phyloP scores from a whole-genome alignment of 2,888 invertebrate genomes.

The Acrobeloides nanus region DNA sequence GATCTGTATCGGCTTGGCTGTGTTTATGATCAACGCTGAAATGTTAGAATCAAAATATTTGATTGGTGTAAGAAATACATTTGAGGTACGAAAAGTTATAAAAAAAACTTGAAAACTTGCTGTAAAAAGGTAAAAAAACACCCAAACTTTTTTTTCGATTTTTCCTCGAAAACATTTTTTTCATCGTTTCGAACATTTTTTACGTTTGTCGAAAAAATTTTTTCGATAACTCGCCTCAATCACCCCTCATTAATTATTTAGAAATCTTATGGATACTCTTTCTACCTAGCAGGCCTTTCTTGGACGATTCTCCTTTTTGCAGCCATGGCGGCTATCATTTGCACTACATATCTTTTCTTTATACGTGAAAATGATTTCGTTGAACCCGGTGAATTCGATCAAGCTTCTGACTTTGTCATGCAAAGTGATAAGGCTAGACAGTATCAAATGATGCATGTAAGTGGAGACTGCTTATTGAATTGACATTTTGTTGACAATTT shows the following conservation, averaged over 20 bases:
- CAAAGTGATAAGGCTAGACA: not conserved
- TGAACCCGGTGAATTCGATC: not conserved
- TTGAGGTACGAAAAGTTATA: conserved; percentile 26
- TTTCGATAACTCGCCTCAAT: too few species aligned
- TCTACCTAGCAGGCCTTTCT: conserved; percentile 46
- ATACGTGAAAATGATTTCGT: conserved; percentile 13
- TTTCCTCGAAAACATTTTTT: not conserved
- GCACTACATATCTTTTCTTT: conserved; percentile 45
- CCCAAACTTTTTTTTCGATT: not conserved
- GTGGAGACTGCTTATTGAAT: too few species aligned
- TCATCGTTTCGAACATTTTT: too few species aligned
- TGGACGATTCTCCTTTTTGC: conserved; percentile 37
- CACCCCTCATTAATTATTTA: conserved; percentile 11
- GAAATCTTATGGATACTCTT: conserved; percentile 51
- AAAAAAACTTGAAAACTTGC: too few species aligned
- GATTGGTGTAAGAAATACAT: conserved; percentile 47
- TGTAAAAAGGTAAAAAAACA: too few species aligned
- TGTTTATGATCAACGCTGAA: conserved; percentile 52
- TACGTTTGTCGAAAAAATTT: too few species aligned
- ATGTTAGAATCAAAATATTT: conserved; percentile 51
- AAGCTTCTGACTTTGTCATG: not conserved
- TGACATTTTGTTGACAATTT: too few species aligned
- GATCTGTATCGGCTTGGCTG: conserved; percentile 37
- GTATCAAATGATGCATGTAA: conserved; percentile 8
- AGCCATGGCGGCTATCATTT: conserved; percentile 34